phyloP scores from a whole-genome alignment of 2,888 invertebrate genomes.

The Spatulosminthurus flaviceps region DNA sequence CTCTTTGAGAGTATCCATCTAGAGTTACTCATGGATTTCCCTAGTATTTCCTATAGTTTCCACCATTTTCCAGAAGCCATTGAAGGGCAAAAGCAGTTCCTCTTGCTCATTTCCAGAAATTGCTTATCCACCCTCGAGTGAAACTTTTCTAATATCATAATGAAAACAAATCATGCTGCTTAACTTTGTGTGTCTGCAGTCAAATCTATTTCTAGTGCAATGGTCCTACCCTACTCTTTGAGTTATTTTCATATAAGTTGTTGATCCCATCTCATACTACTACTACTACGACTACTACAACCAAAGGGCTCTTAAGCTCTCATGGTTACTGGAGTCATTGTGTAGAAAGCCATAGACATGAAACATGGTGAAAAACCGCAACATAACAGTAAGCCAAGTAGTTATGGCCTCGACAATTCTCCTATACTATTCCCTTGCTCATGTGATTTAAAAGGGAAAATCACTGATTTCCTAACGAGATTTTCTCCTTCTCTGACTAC shows the following conservation, averaged over 20 bases:
- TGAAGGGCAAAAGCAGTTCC: background rate
- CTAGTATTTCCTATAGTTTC: no score
- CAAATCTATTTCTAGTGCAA: background rate
- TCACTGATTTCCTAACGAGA: background rate
- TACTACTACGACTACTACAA: background rate
- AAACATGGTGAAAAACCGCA: background rate
- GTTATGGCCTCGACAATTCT: background rate
- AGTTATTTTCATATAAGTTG: background rate
- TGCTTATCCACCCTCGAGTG: conserved; percentile 4
- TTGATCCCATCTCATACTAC: background rate
- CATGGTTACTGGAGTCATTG: background rate
- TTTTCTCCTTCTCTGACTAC: background rate
- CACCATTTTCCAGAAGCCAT: no score
- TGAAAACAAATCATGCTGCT: conserved; percentile 1
- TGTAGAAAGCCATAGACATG: background rate
- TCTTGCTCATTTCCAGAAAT: conserved; percentile 9
- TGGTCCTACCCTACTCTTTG: no score
- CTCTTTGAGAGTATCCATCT: background rate
- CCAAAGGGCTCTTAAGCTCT: background rate
- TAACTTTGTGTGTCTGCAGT: background rate
- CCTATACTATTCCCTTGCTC: background rate
- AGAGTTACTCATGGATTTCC: no score
- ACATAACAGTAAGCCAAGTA: background rate
- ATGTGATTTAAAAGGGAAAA: background rate
- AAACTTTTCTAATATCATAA: conserved; percentile 14